Evolutionary conservation across 2,113 vertebrate species (phyloP), one percentile per base, ranked within the genome.

Genomic region (Ophthalmolycus amberensis): DNA sequence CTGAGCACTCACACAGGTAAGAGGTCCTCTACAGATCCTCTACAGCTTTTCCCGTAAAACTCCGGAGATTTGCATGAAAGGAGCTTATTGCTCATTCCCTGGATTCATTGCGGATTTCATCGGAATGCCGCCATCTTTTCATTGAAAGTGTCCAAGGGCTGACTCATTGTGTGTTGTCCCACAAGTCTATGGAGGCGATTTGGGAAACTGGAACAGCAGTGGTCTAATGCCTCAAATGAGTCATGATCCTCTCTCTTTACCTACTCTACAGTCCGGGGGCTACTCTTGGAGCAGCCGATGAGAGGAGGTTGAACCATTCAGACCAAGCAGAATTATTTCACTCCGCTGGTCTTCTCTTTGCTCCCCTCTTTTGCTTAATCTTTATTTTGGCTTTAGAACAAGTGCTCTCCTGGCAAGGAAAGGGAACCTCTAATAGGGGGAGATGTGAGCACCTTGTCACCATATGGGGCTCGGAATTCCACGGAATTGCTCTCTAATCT

Each of bases 401-500:
- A 79, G 80, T 76, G 48, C 77, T 80, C 78, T 72, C 70, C 69
- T 89, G 90, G 88, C 82, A 79, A 69, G 37, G 42, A 62, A 84
- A 73, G 64, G n/a, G 5, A 80, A 90, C 77, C 75, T 85, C 77
- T 84, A 83, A 81, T 76, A 82, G 77, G 68, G 65, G 46, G 76
- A 85, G 84, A 90, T 81, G 60, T 44, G 85, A 88, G 76, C 88
- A 90, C 90, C 92, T 82, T 87, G 90, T 88, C 86, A 71, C 89
- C 91, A 92, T 89, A 92, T 93, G 93, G 80, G 82, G 68, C 54
- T 84, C 48, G 56, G 85, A 90, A 90, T 90, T 90, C 85, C 84
- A 83, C 80, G 22, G 75, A 85, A 88, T 86, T 84, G 85, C 32
- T 78, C 78, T 78, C 84, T 93, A 92, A 94, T 94, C 92, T 90